Evolutionary conservation across 2,888 invertebrate species (phyloP).

Genomic region (Linnaemya tessellans): DNA sequence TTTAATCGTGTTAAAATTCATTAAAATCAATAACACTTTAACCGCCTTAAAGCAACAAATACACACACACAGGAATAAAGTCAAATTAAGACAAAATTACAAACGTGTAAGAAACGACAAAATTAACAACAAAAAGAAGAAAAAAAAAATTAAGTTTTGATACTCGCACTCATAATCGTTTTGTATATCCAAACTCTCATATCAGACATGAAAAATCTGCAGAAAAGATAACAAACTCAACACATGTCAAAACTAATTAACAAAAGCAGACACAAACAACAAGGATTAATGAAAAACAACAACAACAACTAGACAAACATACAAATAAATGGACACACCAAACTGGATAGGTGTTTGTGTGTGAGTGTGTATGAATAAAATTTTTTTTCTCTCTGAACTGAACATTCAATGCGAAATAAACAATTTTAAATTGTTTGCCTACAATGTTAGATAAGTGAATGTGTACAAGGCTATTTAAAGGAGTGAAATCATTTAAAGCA

Average conservation of each 20-base stretch:
- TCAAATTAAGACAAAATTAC: slow-evolving; percentile 49
- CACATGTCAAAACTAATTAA: slow-evolving; percentile 73
- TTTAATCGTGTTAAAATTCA: slow-evolving; percentile 17
- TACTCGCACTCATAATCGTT: slow-evolving; percentile 37
- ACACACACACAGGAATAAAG: not conserved
- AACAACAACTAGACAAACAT: slow-evolving; percentile 21
- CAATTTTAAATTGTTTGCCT: slow-evolving; percentile 64
- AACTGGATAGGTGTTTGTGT: not conserved
- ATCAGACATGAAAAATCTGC: slow-evolving; percentile 68
- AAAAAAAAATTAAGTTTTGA: slow-evolving; percentile 15
- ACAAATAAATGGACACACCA: slow-evolving; percentile 39
- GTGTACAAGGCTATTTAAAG: slow-evolving; percentile 31
- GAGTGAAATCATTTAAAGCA: slow-evolving; percentile 18
- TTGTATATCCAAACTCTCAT: slow-evolving; percentile 29
- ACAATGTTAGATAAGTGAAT: slow-evolving; percentile 18
- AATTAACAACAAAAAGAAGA: slow-evolving; percentile 21
- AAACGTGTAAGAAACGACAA: slow-evolving; percentile 17
- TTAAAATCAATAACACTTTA: slow-evolving; percentile 50
- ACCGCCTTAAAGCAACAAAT: slow-evolving; percentile 40
- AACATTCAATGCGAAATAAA: slow-evolving; percentile 51
- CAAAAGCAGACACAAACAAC: slow-evolving; percentile 70
- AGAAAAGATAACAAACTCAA: slow-evolving; percentile 71
- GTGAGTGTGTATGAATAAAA: not conserved
- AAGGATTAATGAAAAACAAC: slow-evolving; percentile 49
- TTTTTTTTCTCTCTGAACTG: slow-evolving; percentile 12